Evolutionary conservation across 2,113 vertebrate genomes (phyloP), one percentile per base, ranked within the genome.

Genomic region (Nansenia antarctica): DNA sequence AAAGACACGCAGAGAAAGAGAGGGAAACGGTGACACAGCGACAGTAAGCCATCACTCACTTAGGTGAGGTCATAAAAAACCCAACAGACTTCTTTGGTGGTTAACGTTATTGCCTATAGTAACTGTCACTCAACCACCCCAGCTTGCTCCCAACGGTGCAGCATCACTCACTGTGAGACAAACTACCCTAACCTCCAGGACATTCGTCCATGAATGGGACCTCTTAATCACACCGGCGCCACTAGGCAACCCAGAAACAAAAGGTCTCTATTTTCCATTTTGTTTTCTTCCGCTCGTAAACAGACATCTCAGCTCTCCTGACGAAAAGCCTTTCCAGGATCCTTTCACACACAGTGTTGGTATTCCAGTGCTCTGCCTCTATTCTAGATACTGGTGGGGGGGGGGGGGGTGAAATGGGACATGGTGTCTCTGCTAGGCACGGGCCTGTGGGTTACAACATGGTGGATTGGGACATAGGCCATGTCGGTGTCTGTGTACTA

Each of bases 261-360:
- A 37, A 49, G 7, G 53, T 20, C 35, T 59, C 59, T 31, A 55
- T 32, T 52, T 61, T 72, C 63, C 61, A 29, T 60, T 74, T 35
- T 32, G 45, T 39, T 55, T n/a, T 69, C 45, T 49, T 81, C 49
- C 53, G 52, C 39, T 35, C 54, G 59, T 76, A 65, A 73, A 76
- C n/a, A n/a, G n/a, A n/a, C 54, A 53, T 49, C 30, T 57, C 57
- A 2, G 18, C 59, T 65, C 18, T 55, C 29, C 62, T n/a, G 55
- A 72, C 61, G 55, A 62, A 80, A 70, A 22, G 34, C 53, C 65
- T 62, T 67, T 72, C 69, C 71, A 35, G 54, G 67, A 31, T 62
- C 64, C 42, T 79, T 86, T 83, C 76, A 81, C 31, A 81, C 31
- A 2, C 3, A 2, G 55, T 31, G 68, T 83, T 83, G 69, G 74